Conservation (phyloP, 64 coral and sea anemone species). For the Pocillopora verrucosa region DNA sequence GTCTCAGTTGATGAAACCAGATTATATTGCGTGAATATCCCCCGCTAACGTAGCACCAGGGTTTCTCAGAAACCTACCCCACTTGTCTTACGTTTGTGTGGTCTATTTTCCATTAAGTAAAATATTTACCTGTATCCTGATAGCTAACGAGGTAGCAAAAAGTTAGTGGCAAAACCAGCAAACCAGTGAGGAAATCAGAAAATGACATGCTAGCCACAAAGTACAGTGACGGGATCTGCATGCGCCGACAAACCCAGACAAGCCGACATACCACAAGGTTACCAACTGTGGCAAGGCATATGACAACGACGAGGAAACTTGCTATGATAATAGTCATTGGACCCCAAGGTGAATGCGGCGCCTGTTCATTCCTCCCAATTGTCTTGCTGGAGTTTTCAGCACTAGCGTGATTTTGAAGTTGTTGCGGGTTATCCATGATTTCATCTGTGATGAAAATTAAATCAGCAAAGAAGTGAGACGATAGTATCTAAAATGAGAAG, state of each 20-base stretch:
- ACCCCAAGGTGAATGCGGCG: neutral
- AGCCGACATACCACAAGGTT: slow-evolving; percentile 53
- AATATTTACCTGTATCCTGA: slow-evolving; percentile 51
- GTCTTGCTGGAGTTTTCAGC: neutral
- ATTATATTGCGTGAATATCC: no score
- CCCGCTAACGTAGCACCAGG: no score
- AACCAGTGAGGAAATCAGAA: slow-evolving; percentile 51
- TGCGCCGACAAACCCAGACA: slow-evolving; percentile 25
- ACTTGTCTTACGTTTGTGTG: neutral
- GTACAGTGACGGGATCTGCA: slow-evolving; percentile 48
- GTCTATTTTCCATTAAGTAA: neutral
- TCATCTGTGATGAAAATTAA: neutral
- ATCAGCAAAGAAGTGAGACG: neutral
- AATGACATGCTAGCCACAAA: slow-evolving; percentile 60
- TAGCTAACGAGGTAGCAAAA: slow-evolving; percentile 41
- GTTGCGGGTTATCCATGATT: neutral
- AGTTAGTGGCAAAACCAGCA: slow-evolving; percentile 43
- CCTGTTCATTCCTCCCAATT: neutral
- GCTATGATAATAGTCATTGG: slow-evolving; percentile 6
- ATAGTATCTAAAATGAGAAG: no score
- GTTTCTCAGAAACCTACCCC: no score
- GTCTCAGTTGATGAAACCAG: neutral
- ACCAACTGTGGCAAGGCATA: slow-evolving; percentile 14
- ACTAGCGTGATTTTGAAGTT: neutral
- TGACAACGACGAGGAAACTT: slow-evolving; percentile 11